These are phyloP conservation scores for Pandemis heparana DNA, from an alignment of 2,888 invertebrate genomes.

Conservation along the genomic window DNA sequence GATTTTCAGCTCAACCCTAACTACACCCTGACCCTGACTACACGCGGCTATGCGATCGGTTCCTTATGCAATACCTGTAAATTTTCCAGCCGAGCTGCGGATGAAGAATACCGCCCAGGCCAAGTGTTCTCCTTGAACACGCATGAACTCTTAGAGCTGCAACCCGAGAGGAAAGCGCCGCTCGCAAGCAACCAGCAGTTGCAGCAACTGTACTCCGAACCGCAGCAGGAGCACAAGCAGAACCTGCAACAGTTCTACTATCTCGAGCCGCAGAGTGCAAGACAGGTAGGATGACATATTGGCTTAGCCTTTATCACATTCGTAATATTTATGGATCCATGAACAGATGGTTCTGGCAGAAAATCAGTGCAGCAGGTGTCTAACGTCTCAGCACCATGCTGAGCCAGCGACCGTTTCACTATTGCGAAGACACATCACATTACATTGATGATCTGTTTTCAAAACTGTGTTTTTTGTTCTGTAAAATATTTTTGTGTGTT, in stretches of 20 bases:
- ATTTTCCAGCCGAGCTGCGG: slow-evolving; percentile 61
- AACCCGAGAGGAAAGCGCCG: slow-evolving; percentile 76
- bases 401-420: too few relatives aligned
- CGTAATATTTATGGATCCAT: too few relatives aligned
- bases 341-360: too few relatives aligned
- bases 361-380: too few relatives aligned
- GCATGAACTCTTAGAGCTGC: slow-evolving; percentile 75
- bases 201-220: slow-evolving; percentile 70
- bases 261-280: slow-evolving; percentile 69
- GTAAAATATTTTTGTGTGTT: background rate
- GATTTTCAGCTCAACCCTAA: too few relatives aligned
- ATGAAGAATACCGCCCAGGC: slow-evolving; percentile 76
- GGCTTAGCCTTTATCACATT: background rate
- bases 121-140: slow-evolving; percentile 78
- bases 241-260: slow-evolving; percentile 75
- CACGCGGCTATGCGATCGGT: too few relatives aligned
- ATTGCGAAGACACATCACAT: too few relatives aligned
- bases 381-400: too few relatives aligned
- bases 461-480: background rate
- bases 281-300: slow-evolving; percentile 59
- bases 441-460: too few relatives aligned
- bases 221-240: slow-evolving; percentile 72
- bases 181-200: slow-evolving; percentile 64
- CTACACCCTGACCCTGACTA: too few relatives aligned
- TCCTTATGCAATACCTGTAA: background rate